Evolutionary conservation across 2,113 vertebrate genomes (phyloP).

Genomic region (Ptilorrhoa leucosticta): DNA sequence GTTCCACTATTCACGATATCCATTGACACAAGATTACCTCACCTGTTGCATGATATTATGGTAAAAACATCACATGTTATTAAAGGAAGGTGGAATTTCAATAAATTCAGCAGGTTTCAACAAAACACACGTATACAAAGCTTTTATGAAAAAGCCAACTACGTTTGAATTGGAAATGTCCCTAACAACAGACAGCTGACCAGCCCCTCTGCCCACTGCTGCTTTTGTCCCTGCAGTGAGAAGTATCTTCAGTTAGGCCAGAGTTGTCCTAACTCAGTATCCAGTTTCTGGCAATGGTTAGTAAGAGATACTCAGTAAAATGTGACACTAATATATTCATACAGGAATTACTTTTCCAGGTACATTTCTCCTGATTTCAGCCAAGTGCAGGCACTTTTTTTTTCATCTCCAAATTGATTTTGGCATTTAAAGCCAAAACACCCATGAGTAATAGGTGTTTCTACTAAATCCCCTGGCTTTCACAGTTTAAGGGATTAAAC

Average conservation of each 20-base stretch:
- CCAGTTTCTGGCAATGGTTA: neutral
- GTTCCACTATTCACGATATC: neutral
- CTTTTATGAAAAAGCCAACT: neutral
- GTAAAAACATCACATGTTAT: neutral
- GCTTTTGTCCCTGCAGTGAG: neutral
- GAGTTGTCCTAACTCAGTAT: neutral
- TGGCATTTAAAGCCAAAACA: neutral
- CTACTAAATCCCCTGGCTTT: neutral
- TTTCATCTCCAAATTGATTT: neutral
- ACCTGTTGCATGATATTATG: neutral
- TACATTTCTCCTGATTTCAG: neutral
- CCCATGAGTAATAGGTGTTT: neutral
- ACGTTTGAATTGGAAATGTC: neutral
- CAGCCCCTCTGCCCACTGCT: neutral
- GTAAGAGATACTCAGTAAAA: neutral
- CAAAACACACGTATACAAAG: neutral
- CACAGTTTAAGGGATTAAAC: neutral
- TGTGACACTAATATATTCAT: neutral
- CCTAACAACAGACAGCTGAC: neutral
- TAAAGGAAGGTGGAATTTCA: neutral
- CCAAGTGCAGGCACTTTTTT: neutral
- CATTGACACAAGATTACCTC: neutral
- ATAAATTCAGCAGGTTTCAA: neutral
- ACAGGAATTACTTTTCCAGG: neutral
- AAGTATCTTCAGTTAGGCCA: neutral